Base-by-base conservation (phyloP, 1,140 invertebrate genomes). In the Lerema accius region DNA sequence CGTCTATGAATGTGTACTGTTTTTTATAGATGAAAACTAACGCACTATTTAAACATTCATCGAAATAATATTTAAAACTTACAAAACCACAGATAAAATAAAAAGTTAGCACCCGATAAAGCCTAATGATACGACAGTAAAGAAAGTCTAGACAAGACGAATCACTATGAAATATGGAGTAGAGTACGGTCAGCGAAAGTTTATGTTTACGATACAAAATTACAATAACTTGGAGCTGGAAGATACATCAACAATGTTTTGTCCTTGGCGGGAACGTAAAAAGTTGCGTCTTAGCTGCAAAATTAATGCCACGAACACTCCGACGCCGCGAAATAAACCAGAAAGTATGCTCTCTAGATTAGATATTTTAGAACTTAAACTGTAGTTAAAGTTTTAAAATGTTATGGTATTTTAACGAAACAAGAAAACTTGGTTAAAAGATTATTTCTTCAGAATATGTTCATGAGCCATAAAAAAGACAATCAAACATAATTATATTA, bases 141-240 rank as follows among this genome's bases (percentile, higher is more conserved):
- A 55, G 26, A 9, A 55, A 43, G 51, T 55, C 51, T 42, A 55
- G 51, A 43, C 51, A 28, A 43, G 23, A 53, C 10, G 51, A 55
- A 28, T 55, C 43, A 28, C 19, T 55, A 28, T 26, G 37, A 43
- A 55, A 28, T 55, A 55, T 56, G 26, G 28, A 43, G 35, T 10
- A 13, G 6, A 10, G 43, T 43, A 32, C 10, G 39, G 51, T 56
- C 51, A 56, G 51, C 16, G 14, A n/a, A 56, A 43, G 19, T 55
- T 55, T 42, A 40, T 42, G 50, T 43, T 55, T 55, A 55, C 51
- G 39, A 55, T 55, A 39, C 11, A 11, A 55, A 55, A 42, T 55
- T 55, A 55, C n/a, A 55, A 55, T 55, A 42, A 55, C 28, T 37
- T 15, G 3, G 4, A 15, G 11, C 10, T 16, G 35, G 16, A 13